A percentile compares a stretch with the other conserved stretches of the same genome.
phyloP scores from a whole-genome alignment of 1,140 invertebrate genomes.

The Metopolophium dirhodum region DNA sequence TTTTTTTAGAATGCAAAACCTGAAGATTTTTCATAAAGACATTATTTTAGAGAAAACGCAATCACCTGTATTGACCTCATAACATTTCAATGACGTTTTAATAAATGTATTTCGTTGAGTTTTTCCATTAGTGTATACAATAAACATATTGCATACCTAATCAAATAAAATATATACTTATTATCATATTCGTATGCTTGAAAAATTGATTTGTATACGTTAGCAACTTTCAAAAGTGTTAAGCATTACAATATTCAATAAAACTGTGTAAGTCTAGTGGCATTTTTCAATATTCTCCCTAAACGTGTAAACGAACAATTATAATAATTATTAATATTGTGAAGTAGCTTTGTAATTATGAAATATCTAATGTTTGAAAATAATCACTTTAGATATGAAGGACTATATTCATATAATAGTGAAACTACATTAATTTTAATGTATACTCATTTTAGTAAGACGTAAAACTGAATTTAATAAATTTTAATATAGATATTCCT shows the following conservation, averaged over 20 bases:
- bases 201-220: not conserved
- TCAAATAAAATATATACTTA: not conserved
- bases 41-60: conserved; percentile 2
- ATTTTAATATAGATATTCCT: not conserved
- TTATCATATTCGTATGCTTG: not conserved
- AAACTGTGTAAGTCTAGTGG: too few relatives aligned
- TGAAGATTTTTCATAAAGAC: conserved; percentile 62
- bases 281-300: not conserved
- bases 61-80: not conserved
- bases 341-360: not conserved
- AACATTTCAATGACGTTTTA: not conserved
- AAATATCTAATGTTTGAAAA: not conserved
- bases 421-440: not conserved
- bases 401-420: not conserved
- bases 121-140: not conserved
- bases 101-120: not conserved
- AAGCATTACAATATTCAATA: not conserved
- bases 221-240: not conserved
- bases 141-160: not conserved
- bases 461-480: too few relatives aligned
- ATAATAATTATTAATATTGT: not conserved
- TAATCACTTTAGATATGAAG: not conserved
- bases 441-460: not conserved
- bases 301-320: not conserved
- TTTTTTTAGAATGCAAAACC: conserved; percentile 73